These are phyloP conservation scores for Acrocera orbiculus DNA, from an alignment of 2,888 invertebrate genomes.

Conservation along the genomic window DNA sequence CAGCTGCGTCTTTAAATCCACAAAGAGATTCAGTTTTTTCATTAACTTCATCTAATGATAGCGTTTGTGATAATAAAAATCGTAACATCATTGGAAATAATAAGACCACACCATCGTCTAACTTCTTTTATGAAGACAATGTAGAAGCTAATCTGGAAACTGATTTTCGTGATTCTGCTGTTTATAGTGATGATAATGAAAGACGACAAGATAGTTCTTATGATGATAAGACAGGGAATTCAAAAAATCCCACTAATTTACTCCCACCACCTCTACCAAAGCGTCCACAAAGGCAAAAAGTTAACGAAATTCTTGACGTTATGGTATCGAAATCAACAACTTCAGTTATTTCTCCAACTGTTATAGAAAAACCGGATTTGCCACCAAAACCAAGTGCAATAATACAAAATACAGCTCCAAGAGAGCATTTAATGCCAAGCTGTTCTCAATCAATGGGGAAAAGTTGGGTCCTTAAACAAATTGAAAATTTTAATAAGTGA, in stretches of 20 bases:
- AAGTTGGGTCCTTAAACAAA: constrained; percentile 31
- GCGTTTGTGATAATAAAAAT: constrained; percentile 22
- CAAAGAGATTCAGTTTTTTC: constrained; percentile 30
- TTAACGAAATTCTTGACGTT: too few relatives aligned
- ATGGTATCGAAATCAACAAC: not conserved
- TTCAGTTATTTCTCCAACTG: not conserved
- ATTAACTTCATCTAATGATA: constrained; percentile 29
- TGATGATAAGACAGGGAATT: constrained; percentile 7
- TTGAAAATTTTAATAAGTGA: constrained; percentile 30
- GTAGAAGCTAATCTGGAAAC: constrained; percentile 48
- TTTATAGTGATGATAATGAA: constrained; percentile 51
- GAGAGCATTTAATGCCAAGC: too few relatives aligned
- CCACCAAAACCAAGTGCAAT: constrained; percentile 6
- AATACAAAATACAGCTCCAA: not conserved
- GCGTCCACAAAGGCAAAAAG: too few relatives aligned
- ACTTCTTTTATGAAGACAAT: constrained; percentile 58
- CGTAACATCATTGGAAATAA: too few relatives aligned
- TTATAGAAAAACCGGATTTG: constrained; percentile 5
- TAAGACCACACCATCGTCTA: constrained; percentile 20
- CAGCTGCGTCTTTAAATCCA: constrained; percentile 17
- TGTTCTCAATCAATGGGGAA: not conserved
- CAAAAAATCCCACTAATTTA: constrained; percentile 10
- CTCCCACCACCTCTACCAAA: constrained; percentile 15
- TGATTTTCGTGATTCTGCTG: constrained; percentile 65
- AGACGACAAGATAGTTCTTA: constrained; percentile 18